phyloP scores from a whole-genome alignment of 2,113 vertebrate species.

The Sula dactylatra region DNA sequence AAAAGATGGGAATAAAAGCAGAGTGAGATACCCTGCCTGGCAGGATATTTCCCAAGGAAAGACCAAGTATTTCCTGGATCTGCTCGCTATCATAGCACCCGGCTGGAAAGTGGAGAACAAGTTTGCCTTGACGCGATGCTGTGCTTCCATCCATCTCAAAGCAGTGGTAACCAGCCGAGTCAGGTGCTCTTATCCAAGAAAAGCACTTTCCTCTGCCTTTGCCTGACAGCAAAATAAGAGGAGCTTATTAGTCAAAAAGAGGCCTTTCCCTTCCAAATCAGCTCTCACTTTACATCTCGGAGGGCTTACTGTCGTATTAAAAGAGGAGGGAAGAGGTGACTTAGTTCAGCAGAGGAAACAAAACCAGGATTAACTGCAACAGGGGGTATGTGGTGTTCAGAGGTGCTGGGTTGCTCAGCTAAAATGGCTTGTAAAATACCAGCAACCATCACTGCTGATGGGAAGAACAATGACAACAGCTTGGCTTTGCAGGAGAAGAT shows the following conservation, averaged over 20 bases:
- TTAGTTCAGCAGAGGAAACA: background rate
- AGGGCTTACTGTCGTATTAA: background rate
- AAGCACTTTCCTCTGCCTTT: background rate
- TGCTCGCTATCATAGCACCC: background rate
- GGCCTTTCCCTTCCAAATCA: background rate
- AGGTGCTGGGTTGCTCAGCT: background rate
- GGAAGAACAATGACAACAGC: background rate
- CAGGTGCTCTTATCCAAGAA: background rate
- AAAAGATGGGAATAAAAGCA: background rate
- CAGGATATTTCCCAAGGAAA: background rate
- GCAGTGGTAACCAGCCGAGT: background rate
- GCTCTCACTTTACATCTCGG: background rate
- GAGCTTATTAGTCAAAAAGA: background rate
- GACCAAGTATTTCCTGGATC: background rate
- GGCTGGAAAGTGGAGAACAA: background rate
- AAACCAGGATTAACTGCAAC: background rate
- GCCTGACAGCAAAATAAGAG: background rate
- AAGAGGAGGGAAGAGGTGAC: background rate
- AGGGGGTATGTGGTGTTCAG: background rate
- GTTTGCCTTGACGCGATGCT: accelerated
- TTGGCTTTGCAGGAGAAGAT: background rate
- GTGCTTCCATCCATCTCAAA: background rate
- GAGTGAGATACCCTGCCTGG: background rate
- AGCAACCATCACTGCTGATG: background rate
- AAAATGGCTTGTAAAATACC: background rate